Evolutionary conservation across 37 sponge, comb jelly and placozoan genomes (phyloP), one percentile per base, ranked within the genome.

Genomic region (Aphrocallistes beatrix): DNA sequence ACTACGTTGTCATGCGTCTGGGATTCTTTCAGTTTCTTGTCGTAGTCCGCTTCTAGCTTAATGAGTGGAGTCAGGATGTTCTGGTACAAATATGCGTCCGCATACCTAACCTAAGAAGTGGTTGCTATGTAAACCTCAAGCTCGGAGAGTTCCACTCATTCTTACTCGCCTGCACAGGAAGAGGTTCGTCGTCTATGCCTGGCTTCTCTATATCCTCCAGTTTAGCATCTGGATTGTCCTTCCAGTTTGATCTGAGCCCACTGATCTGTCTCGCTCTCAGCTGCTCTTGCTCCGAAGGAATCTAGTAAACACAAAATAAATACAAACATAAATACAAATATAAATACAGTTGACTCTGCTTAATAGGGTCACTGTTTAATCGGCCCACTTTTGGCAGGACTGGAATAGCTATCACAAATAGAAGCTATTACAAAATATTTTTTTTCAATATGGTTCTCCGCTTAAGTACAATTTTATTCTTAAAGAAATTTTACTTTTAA

Each of bases 71-170:
- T 95, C 86, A 97, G 90, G 49, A 97, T 92, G 85, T 93, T 88
- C 92, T 97, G 94, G 88, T 97, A 97, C 85, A 91, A 94, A 82
- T 97, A 97, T 42, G 98, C 98, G 88, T 97, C 98, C 81, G 93
- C 89, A 39, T 97, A 97, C 82, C 98, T 96, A 82, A 23, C 21
- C 42, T 48, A 37, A 19, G 23, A 8, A 21, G 19, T 39, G 37
- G 51, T 50, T 36, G 51, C 19, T 28, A 28, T 30, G 39, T 0
- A 32, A 6, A 23, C 23, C 25, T n/a, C n/a, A n/a, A n/a, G n/a
- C n/a, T n/a, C n/a, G n/a, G n/a, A n/a, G n/a, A n/a, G n/a, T n/a
- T n/a, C n/a, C n/a, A 23, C 1, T 38, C 1, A 0, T 25, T 85
- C 39, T 81, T 91, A 90, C 87, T 91, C 36, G 90, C 89, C 38